Conservation (phyloP, 2,888 invertebrate genomes). For the Pocota personata region DNA sequence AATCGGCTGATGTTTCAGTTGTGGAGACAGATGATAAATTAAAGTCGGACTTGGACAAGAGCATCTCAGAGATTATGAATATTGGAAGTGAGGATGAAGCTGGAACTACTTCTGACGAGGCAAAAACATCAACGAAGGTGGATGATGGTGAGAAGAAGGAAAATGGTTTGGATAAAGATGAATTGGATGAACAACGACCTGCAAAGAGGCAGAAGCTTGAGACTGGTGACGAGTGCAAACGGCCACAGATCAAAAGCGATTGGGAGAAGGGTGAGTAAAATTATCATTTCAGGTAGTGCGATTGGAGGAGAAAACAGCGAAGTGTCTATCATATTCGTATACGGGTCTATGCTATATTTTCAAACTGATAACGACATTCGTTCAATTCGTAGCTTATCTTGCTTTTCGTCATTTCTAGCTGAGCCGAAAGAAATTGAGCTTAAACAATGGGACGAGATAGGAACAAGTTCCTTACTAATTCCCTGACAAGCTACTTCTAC, state of each 20-base stretch:
- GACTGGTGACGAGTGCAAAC: conserved; percentile 72
- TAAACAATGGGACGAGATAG: no score
- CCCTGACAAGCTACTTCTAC: no score
- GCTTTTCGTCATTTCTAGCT: no score
- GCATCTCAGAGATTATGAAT: conserved; percentile 80
- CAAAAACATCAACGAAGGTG: conserved; percentile 7
- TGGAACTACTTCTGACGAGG: conserved; percentile 17
- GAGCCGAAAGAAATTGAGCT: no score
- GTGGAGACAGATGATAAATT: conserved; percentile 77
- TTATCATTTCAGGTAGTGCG: no score
- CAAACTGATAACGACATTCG: no score
- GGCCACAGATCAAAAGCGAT: conserved; percentile 74
- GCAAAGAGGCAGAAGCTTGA: conserved; percentile 77
- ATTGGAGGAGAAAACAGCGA: no score
- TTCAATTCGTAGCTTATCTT: not conserved
- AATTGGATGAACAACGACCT: conserved; percentile 73
- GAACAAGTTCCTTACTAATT: no score
- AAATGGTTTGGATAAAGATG: not conserved
- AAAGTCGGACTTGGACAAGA: conserved; percentile 78
- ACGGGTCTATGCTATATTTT: no score
- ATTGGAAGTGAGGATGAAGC: conserved; percentile 72
- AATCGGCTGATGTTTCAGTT: conserved; percentile 75
- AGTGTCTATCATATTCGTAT: no score
- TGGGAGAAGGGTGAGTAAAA: conserved; percentile 75
- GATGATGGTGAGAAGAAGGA: not conserved